phyloP scores from a whole-genome alignment of 64 coral and sea anemone genomes.

The Orbicella faveolata region DNA sequence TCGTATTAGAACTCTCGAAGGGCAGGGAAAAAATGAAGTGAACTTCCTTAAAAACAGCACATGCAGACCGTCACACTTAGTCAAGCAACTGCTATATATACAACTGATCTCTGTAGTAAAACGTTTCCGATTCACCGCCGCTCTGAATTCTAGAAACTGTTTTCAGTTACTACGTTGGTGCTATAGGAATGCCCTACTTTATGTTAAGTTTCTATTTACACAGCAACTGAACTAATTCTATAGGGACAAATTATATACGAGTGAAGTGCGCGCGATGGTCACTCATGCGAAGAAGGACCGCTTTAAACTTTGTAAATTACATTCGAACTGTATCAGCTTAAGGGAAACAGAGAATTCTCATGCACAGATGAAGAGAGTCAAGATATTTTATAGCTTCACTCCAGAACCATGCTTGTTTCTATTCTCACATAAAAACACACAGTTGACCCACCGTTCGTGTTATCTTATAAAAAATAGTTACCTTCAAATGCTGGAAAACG shows the following conservation, averaged over 20 bases:
- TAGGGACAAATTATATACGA: constrained; percentile 13
- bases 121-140: constrained; percentile 27
- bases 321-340: background rate
- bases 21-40: background rate
- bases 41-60: background rate
- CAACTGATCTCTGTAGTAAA: constrained; percentile 31
- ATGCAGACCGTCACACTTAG: background rate
- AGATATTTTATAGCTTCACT: background rate
- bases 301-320: constrained; percentile 10
- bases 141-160: background rate
- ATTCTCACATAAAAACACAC: background rate
- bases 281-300: constrained; percentile 14
- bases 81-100: constrained; percentile 15
- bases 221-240: constrained; percentile 11
- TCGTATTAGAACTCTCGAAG: background rate
- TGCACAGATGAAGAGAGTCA: background rate
- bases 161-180: constrained; percentile 15
- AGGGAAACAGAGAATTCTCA: background rate
- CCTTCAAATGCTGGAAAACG: constrained; percentile 79
- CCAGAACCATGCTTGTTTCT: background rate
- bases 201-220: constrained; percentile 39
- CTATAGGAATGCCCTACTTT: constrained; percentile 23
- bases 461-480: constrained; percentile 29
- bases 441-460: background rate
- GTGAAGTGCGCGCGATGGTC: constrained; percentile 2